A percentile compares a stretch with the other conserved stretches of the same genome.
Evolutionary conservation across 2,888 invertebrate species (phyloP).

Genomic region (Thalpophila matura): DNA sequence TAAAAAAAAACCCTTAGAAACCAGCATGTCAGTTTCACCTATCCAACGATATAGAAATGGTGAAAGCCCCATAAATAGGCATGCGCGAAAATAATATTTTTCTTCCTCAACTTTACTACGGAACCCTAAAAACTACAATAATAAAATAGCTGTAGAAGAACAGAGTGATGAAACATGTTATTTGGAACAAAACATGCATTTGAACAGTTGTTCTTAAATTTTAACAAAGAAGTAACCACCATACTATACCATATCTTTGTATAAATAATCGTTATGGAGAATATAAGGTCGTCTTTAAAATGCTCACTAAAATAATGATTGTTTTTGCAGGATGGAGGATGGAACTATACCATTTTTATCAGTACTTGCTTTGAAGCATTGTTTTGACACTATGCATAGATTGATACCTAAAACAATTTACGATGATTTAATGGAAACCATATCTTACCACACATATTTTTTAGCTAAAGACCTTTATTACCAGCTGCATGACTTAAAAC

Average conservation of each 20-base stretch:
- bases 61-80: too few species aligned
- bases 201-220: slow-evolving; percentile 31
- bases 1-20: too few species aligned
- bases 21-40: too few species aligned
- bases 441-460: slow-evolving; percentile 94
- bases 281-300: neutral
- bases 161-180: slow-evolving; percentile 35
- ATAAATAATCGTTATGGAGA: neutral
- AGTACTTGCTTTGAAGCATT: slow-evolving; percentile 95
- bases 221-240: neutral
- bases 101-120: too few species aligned
- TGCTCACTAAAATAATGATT: neutral
- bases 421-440: slow-evolving; percentile 90
- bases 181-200: slow-evolving; percentile 24
- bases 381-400: slow-evolving; percentile 94
- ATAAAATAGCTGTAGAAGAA: too few species aligned
- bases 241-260: neutral
- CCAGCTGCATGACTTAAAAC: slow-evolving; percentile 91
- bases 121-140: too few species aligned
- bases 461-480: slow-evolving; percentile 94
- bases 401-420: slow-evolving; percentile 90
- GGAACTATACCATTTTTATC: slow-evolving; percentile 97
- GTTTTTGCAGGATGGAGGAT: slow-evolving; percentile 96
- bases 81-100: too few species aligned
- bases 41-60: too few species aligned